phyloP scores from a whole-genome alignment of 2,113 vertebrate species.

The Sitta europaea region DNA sequence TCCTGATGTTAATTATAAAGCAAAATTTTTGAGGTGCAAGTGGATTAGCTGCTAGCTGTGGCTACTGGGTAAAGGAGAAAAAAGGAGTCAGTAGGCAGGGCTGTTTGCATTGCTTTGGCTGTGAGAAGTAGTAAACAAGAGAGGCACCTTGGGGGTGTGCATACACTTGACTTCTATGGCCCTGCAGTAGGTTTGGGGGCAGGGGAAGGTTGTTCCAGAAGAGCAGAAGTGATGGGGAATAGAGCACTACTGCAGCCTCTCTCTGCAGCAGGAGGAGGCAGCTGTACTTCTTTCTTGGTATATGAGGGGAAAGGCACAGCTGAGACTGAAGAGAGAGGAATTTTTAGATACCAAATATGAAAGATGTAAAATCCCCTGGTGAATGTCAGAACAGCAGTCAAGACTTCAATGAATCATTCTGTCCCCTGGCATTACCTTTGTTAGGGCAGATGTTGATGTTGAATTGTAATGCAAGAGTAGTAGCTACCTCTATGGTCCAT shows the following conservation, averaged over 20 bases:
- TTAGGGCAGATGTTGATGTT: background rate
- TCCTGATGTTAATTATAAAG: background rate
- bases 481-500: background rate
- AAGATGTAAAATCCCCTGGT: background rate
- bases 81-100: background rate
- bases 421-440: background rate
- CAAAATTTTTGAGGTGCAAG: background rate
- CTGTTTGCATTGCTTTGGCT: background rate
- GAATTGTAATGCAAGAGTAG: background rate
- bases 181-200: fast-evolving
- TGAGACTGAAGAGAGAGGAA: background rate
- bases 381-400: background rate
- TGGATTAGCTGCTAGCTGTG: background rate
- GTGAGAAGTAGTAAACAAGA: background rate
- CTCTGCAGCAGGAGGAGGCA: background rate
- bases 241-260: background rate
- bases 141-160: background rate
- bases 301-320: background rate
- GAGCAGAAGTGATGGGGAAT: background rate
- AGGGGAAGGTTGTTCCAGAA: background rate
- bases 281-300: background rate
- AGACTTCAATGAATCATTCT: background rate
- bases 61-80: background rate
- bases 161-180: fast-evolving
- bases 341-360: background rate